These are phyloP conservation scores for Lutraria rhynchaena DNA, from an alignment of 1,140 invertebrate species.

Conservation along the genomic window DNA sequence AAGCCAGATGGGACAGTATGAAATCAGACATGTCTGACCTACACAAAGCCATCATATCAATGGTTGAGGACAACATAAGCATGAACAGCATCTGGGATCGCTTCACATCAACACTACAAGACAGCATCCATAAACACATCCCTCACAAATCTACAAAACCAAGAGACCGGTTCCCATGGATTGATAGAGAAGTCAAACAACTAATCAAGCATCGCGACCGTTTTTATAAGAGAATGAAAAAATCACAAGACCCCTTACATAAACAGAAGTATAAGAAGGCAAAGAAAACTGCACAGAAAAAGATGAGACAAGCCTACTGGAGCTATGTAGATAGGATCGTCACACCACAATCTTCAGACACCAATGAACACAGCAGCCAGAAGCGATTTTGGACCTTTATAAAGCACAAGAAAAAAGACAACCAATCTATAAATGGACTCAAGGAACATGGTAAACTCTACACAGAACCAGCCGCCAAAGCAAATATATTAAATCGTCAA, in stretches of 20 bases:
- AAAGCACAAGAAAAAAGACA: too few species aligned
- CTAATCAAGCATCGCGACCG: conserved; percentile 1
- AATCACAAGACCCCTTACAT: neutral
- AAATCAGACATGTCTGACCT: conserved; percentile 17
- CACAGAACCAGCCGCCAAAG: too few species aligned
- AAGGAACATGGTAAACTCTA: too few species aligned
- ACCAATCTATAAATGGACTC: too few species aligned
- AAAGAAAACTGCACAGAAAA: too few species aligned
- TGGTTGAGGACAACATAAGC: neutral
- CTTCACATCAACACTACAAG: neutral
- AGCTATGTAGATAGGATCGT: too few species aligned
- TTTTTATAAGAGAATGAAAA: conserved; percentile 36
- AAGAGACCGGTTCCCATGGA: conserved; percentile 20
- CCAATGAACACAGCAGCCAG: too few species aligned
- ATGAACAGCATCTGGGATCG: conserved; percentile 24
- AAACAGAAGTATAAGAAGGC: too few species aligned
- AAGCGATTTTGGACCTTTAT: too few species aligned
- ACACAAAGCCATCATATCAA: neutral
- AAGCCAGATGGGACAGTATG: conserved; percentile 38
- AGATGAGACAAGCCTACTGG: too few species aligned
- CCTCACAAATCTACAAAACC: conserved; percentile 1
- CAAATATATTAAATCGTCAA: too few species aligned
- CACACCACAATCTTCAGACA: too few species aligned
- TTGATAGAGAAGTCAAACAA: conserved; percentile 6
- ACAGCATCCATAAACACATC: neutral